Evolutionary conservation across 2,888 invertebrate species (phyloP), one percentile per base, ranked within the genome.

Genomic region (Glyphotaelius pellucidus): DNA sequence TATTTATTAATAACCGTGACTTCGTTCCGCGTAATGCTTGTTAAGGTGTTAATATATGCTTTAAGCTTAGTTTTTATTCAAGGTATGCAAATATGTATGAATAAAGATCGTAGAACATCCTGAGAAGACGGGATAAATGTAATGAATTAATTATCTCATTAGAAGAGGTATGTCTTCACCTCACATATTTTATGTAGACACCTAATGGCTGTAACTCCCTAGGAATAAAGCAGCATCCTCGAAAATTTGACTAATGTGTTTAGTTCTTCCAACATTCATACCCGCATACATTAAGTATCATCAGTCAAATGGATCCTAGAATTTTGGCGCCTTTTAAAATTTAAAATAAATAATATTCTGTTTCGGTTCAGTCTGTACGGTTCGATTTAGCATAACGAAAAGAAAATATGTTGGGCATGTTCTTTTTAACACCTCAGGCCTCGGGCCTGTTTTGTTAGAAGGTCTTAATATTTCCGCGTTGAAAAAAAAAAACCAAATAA

Each of bases 151-250:
- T 81, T 31, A 81, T 81, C 32, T 81, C 31, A 15, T 31, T 81
- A 81, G 14, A 31, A 32, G 81, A 32, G 19, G 5, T 32, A 81
- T 32, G 12, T 81, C 81, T 81, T 81, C 19, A 81, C 81, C 81
- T 32, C 81, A 81, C 32, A 81, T 31, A 81, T 67, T 67, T 81
- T 81, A 81, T 81, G 81, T 30, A 81, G 31, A 15, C 81, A 81
- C 31, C 81, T 80, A 80, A 81, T 81, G 81, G 81, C 19, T 67
- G 81, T 15, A 30, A 32, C 81, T 31, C 81, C 81, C 15, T 32
- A 32, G 14, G 32, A 81, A 81, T 19, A 67, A 32, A 19, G 31
- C 30, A 81, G 31, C 81, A 31, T 31, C 31, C 81, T 81, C 7
- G 81, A 81, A 32, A 32, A 67, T 67, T 25, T n/a, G 25, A 25